phyloP scores from a whole-genome alignment of 2,797 vertebrate genomes.

The Chelon labrosus region DNA sequence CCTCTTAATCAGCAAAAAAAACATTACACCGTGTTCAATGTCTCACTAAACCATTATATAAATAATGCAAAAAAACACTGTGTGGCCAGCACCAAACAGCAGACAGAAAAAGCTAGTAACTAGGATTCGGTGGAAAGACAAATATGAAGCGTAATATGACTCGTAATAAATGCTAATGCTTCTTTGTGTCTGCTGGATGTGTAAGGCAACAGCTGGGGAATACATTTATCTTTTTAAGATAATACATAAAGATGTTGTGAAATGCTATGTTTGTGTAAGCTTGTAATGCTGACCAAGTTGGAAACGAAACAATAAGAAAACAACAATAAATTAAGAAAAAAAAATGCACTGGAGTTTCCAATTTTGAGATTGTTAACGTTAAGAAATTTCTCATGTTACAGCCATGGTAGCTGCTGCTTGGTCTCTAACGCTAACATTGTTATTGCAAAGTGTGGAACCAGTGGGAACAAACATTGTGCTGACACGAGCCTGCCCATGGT shows the following conservation, averaged over 20 bases:
- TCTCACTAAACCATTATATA: neutral
- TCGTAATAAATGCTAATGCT: neutral
- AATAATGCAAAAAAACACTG: neutral
- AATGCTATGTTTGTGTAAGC: neutral
- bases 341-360: neutral
- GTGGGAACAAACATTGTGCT: constrained; percentile 5
- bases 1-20: too few relatives aligned
- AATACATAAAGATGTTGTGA: neutral
- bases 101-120: neutral
- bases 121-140: neutral
- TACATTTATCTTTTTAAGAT: neutral
- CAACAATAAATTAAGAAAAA: constrained; percentile 32
- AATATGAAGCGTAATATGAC: constrained; percentile 2
- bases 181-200: neutral
- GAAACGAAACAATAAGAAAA: neutral
- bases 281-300: neutral
- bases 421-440: neutral
- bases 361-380: constrained; percentile 10
- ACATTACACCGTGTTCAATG: neutral
- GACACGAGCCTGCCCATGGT: constrained; percentile 18
- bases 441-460: constrained; percentile 8
- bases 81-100: neutral
- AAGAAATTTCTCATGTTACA: neutral
- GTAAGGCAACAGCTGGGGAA: constrained; percentile 7
- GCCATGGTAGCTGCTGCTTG: neutral